Evolutionary conservation across 2,113 vertebrate genomes (phyloP).

Genomic region (Pagrus major): DNA sequence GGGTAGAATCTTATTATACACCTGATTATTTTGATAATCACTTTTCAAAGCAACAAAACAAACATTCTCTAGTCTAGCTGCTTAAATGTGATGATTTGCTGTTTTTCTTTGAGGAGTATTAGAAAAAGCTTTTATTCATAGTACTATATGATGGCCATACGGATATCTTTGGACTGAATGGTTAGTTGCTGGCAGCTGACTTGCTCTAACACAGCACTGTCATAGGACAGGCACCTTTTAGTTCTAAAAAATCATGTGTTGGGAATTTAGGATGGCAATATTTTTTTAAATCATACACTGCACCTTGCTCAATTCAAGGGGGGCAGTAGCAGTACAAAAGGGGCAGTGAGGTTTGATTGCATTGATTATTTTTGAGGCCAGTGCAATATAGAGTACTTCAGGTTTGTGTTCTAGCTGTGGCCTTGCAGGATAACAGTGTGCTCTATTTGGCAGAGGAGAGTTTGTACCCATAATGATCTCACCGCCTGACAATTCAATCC

Average conservation of each 20-base stretch:
- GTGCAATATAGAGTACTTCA: background rate
- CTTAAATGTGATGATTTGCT: too few species aligned
- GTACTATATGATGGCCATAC: background rate
- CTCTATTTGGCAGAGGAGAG: background rate
- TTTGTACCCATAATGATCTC: conserved; percentile 32
- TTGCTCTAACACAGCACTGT: background rate
- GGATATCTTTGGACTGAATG: background rate
- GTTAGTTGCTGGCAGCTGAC: background rate
- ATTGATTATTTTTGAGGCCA: background rate
- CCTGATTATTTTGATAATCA: too few species aligned
- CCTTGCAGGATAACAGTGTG: background rate
- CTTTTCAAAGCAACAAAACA: too few species aligned
- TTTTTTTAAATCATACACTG: background rate
- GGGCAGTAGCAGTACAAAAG: background rate
- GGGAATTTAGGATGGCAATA: too few species aligned
- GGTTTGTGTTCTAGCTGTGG: background rate
- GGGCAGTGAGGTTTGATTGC: background rate
- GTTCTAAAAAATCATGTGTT: background rate
- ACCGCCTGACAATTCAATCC: conserved; percentile 21
- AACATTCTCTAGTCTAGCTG: too few species aligned
- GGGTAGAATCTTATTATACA: too few species aligned
- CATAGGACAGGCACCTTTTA: background rate
- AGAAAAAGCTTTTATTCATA: too few species aligned
- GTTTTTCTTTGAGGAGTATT: too few species aligned
- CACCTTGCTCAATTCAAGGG: background rate